Conservation (phyloP, 2,113 vertebrate species). For the Elephas maximus region DNA sequence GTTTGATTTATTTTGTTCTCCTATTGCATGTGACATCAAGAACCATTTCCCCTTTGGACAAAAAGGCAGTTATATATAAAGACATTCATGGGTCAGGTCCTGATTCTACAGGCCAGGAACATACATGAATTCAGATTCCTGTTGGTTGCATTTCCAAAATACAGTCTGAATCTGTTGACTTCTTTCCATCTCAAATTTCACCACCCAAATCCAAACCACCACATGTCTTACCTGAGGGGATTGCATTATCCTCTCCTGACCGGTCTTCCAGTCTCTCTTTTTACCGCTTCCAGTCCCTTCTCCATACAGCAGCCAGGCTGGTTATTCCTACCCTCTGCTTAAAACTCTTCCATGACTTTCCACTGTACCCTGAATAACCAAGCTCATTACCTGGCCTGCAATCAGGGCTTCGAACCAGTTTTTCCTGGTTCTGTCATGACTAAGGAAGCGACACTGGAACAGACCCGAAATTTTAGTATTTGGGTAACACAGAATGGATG, state of each 20-base stretch:
- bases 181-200: background rate
- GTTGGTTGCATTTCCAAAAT: background rate
- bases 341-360: background rate
- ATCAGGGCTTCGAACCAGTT: too few species aligned
- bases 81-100: background rate
- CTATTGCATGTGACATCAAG: background rate
- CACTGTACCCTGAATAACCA: background rate
- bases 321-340: background rate
- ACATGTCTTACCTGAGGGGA: background rate
- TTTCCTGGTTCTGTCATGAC: too few species aligned
- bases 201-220: too few species aligned
- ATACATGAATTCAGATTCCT: background rate
- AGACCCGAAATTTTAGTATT: too few species aligned
- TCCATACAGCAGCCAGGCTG: background rate
- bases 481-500: too few species aligned
- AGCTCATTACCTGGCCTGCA: background rate
- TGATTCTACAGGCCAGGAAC: background rate
- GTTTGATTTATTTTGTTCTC: background rate
- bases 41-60: background rate
- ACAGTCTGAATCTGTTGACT: background rate
- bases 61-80: background rate
- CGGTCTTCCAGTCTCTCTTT: background rate
- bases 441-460: too few species aligned
- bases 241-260: background rate
- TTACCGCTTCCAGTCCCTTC: fast-evolving